Evolutionary conservation across 30 jellyfish, hydroid and myxozoan species (phyloP).

Genomic region (Hydractinia echinata): DNA sequence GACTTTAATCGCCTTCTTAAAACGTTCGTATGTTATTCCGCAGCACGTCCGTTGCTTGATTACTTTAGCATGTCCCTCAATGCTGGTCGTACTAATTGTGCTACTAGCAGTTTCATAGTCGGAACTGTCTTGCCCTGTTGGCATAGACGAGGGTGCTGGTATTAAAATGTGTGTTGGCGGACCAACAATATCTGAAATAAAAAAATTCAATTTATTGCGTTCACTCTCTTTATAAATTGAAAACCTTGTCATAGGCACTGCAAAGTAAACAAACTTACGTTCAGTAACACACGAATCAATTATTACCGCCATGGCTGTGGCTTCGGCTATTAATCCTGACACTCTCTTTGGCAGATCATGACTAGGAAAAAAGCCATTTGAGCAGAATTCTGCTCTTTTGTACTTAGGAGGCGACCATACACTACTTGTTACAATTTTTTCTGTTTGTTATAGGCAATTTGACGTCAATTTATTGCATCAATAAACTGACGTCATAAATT

Average conservation of each 20-base stretch:
- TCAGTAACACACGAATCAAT: neutral
- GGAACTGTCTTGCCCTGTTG: constrained; percentile 1
- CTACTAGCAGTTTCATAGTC: constrained; percentile 21
- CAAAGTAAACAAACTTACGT: neutral
- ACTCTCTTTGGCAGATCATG: neutral
- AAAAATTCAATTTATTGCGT: neutral
- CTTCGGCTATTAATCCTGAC: too few relatives aligned
- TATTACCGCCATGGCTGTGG: neutral
- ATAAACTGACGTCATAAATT: too few relatives aligned
- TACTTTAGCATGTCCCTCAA: neutral
- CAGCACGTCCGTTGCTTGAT: neutral
- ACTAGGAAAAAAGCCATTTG: neutral
- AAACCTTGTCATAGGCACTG: neutral
- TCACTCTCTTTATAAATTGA: neutral
- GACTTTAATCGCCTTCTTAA: constrained; percentile 13
- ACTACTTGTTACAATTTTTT: neutral
- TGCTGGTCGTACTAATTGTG: constrained; percentile 17
- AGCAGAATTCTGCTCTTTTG: constrained; percentile 2
- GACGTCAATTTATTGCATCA: neutral
- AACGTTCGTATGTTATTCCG: constrained; percentile 11
- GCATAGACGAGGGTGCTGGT: neutral
- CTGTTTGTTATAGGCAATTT: neutral
- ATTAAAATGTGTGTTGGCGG: constrained; percentile 11
- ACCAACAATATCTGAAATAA: neutral
- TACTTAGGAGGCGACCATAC: constrained; percentile 5